These are phyloP conservation scores for Corapipo altera DNA, from an alignment of 2,113 vertebrate species.

Conservation along the genomic window DNA sequence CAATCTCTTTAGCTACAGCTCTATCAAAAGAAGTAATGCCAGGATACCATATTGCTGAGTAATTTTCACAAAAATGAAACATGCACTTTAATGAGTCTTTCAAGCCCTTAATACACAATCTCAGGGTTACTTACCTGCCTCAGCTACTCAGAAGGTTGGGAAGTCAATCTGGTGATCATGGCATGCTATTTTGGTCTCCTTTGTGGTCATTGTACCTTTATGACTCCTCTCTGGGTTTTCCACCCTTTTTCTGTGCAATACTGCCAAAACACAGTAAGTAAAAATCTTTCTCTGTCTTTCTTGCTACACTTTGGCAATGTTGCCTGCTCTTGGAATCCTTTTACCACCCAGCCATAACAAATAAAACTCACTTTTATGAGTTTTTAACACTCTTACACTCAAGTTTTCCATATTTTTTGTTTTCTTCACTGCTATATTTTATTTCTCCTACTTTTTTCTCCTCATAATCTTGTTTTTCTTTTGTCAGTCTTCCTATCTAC, in stretches of 20 bases:
- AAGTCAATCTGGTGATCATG: background rate
- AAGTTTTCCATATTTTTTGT: background rate
- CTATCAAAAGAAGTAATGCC: background rate
- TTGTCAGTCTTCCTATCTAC: background rate
- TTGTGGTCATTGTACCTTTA: background rate
- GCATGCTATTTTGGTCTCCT: background rate
- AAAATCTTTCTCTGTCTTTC: background rate
- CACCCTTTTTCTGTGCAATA: background rate
- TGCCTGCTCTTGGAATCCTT: background rate
- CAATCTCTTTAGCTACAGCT: background rate
- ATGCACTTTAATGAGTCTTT: background rate
- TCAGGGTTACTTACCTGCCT: background rate
- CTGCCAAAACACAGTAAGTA: background rate
- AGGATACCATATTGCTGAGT: background rate
- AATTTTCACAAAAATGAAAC: background rate
- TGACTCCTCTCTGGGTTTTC: background rate
- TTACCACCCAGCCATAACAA: background rate
- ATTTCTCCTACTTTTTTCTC: background rate
- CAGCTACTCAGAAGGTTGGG: background rate
- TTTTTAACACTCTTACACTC: background rate
- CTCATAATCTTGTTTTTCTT: background rate
- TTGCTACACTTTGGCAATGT: background rate
- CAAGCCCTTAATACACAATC: background rate
- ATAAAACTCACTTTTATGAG: background rate
- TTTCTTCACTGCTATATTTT: background rate